Evolutionary conservation across 1,140 invertebrate genomes (phyloP).

Genomic region (Hyles vespertilio): DNA sequence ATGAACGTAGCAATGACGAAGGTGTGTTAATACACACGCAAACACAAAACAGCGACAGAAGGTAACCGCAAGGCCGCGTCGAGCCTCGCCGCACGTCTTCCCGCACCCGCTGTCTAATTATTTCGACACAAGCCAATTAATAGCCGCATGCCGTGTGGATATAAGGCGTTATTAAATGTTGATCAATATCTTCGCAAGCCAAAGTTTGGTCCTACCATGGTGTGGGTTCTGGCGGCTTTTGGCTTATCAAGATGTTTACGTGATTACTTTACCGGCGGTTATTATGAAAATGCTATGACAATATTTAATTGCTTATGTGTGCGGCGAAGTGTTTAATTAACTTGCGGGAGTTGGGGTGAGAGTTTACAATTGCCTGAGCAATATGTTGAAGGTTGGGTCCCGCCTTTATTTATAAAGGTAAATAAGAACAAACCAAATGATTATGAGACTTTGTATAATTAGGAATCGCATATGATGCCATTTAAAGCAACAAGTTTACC

Average conservation of each 20-base stretch:
- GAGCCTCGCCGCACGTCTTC: background rate
- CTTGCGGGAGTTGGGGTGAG: slow-evolving; percentile 2
- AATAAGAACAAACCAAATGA: background rate
- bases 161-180: slow-evolving; percentile 36
- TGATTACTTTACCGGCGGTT: slow-evolving; percentile 2
- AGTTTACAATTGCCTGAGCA: no score
- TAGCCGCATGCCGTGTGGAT: slow-evolving; percentile 19
- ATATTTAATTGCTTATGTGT: slow-evolving; percentile 6
- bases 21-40: no score
- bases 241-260: slow-evolving; percentile 13
- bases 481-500: no score
- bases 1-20: no score
- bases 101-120: slow-evolving; percentile 8
- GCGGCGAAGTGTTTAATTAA: slow-evolving; percentile 4
- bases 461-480: no score
- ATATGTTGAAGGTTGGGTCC: background rate
- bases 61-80: slow-evolving; percentile 10
- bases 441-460: no score
- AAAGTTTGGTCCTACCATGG: slow-evolving; percentile 16
- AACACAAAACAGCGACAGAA: slow-evolving; percentile 8
- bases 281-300: slow-evolving; percentile 1
- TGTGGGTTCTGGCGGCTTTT: slow-evolving; percentile 18
- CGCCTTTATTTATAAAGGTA: no score
- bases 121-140: slow-evolving; percentile 44
- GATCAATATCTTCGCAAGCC: slow-evolving; percentile 25